Conservation (phyloP, 2,888 invertebrate species). For the Megamerina dolium region DNA sequence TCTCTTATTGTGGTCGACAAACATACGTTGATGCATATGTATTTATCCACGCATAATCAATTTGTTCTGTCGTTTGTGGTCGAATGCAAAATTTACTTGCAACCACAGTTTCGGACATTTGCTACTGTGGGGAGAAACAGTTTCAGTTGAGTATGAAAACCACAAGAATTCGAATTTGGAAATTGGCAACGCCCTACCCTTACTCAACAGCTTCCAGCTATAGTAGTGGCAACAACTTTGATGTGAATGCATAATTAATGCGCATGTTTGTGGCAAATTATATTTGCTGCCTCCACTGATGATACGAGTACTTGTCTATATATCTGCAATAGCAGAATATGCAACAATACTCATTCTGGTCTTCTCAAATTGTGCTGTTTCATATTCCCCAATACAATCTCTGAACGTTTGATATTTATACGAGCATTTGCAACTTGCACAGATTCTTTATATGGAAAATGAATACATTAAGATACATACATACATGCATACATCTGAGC, state of each 20-base stretch:
- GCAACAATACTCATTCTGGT: too few relatives aligned
- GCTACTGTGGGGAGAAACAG: neutral
- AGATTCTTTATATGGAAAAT: too few relatives aligned
- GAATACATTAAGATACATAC: too few relatives aligned
- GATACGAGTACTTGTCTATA: too few relatives aligned
- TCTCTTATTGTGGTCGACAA: neutral
- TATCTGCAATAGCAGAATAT: too few relatives aligned
- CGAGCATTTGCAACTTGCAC: too few relatives aligned
- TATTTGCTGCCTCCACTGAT: constrained; percentile 26
- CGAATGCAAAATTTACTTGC: constrained; percentile 5
- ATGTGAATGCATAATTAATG: constrained; percentile 39
- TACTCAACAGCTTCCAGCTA: neutral
- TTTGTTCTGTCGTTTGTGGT: constrained; percentile 3
- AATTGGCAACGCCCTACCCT: constrained; percentile 6
- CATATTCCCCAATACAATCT: too few relatives aligned
- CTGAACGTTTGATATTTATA: too few relatives aligned
- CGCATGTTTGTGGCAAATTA: constrained; percentile 32
- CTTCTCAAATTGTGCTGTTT: too few relatives aligned
- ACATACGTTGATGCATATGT: too few relatives aligned
- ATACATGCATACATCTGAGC: too few relatives aligned
- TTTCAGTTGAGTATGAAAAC: too few relatives aligned
- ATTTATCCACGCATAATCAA: neutral
- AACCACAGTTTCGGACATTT: neutral
- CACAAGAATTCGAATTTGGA: constrained; percentile 14
- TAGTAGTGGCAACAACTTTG: constrained; percentile 3